Conservation (phyloP, 2,888 invertebrate species). For the Cepaea hortensis region DNA sequence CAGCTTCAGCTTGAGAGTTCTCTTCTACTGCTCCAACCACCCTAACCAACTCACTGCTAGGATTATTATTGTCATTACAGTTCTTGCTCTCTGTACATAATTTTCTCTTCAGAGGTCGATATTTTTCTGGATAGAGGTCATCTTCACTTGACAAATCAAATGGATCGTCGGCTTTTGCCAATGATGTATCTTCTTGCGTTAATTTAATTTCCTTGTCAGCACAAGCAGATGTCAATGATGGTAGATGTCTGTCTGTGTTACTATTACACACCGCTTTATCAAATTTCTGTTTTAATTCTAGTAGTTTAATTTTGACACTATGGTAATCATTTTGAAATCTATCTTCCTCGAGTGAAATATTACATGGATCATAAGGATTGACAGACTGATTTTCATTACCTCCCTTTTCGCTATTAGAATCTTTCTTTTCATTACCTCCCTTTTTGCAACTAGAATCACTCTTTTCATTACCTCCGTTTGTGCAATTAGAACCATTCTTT, state of each 20-base stretch:
- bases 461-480: too few relatives aligned
- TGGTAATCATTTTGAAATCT: too few relatives aligned
- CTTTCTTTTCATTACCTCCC: too few relatives aligned
- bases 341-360: too few relatives aligned
- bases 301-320: too few relatives aligned
- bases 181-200: neutral
- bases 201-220: neutral
- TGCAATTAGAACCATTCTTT: too few relatives aligned
- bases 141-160: constrained; percentile 12
- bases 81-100: neutral
- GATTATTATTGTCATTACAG: neutral
- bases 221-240: neutral
- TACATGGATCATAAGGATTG: too few relatives aligned
- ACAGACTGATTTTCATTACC: too few relatives aligned
- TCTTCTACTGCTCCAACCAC: neutral
- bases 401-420: too few relatives aligned
- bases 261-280: neutral
- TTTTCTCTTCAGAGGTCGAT: constrained; percentile 8
- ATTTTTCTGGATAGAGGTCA: neutral
- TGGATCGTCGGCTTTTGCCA: neutral
- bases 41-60: neutral
- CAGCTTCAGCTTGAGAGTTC: neutral
- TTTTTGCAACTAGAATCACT: too few relatives aligned
- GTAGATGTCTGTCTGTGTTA: too few relatives aligned
- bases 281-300: neutral